phyloP scores from a whole-genome alignment of 2,113 vertebrate genomes.

The mouse (Mus musculus) region DNA sequence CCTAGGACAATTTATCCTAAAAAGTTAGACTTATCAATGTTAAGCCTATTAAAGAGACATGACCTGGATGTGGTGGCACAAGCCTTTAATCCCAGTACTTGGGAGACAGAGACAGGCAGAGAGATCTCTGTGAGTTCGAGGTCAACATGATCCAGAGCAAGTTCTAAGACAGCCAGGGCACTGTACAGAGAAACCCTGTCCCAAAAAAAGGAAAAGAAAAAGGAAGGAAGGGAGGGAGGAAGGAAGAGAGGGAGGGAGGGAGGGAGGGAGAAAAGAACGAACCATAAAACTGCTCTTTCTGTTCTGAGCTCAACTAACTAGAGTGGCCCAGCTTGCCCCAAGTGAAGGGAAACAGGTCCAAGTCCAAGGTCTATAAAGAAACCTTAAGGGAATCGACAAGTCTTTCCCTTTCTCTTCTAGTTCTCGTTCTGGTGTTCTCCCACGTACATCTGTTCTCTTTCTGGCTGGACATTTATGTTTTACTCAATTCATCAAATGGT shows the following conservation, averaged over 20 bases:
- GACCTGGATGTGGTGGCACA: neutral
- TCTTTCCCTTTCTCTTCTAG: neutral
- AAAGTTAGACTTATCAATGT: neutral
- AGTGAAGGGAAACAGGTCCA: neutral
- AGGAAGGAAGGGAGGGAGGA: neutral
- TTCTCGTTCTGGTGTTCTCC: neutral
- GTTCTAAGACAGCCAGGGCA: neutral
- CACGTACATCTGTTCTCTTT: conserved; percentile 7
- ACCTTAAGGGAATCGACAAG: neutral
- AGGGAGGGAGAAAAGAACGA: neutral
- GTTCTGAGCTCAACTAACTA: neutral
- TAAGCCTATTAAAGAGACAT: conserved; percentile 11
- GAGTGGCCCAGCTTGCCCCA: neutral
- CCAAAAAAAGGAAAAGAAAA: neutral
- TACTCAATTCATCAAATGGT: conserved; percentile 26
- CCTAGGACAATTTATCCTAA: neutral
- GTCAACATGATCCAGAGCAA: neutral
- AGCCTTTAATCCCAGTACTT: neutral
- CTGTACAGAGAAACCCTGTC: neutral
- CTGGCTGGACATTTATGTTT: neutral
- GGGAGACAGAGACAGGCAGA: neutral
- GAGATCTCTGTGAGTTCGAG: neutral
- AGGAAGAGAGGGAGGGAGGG: no score
- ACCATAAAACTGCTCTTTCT: neutral
- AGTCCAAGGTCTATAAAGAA: neutral